A percentile compares a stretch with the other conserved stretches of the same genome.
Conservation (phyloP, 2,888 invertebrate genomes). For the Acleris holmiana region DNA sequence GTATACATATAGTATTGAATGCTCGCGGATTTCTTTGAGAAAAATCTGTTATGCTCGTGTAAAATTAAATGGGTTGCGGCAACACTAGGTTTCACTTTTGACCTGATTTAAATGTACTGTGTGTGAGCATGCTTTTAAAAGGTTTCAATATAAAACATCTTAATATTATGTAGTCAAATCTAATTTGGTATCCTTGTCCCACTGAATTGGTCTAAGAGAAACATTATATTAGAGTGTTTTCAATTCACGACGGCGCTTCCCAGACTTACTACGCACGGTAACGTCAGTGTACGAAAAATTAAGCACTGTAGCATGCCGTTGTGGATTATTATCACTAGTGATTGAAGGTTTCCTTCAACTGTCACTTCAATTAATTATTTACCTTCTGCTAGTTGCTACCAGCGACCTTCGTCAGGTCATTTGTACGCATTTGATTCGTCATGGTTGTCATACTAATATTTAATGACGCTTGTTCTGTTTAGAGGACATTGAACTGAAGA, state of each 20-base stretch:
- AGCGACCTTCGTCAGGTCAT: background rate
- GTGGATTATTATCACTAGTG: too few relatives aligned
- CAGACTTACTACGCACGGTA: too few relatives aligned
- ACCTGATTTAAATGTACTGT: background rate
- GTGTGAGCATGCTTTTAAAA: too few relatives aligned
- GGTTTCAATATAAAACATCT: background rate
- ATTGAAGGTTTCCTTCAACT: too few relatives aligned
- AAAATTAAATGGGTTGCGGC: background rate
- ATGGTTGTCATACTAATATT: background rate
- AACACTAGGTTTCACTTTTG: background rate
- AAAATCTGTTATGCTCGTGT: background rate
- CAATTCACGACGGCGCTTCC: background rate
- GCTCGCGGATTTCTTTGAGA: conserved; percentile 8
- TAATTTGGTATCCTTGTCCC: background rate
- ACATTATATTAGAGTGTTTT: background rate
- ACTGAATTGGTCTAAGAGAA: background rate
- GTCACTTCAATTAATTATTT: too few relatives aligned
- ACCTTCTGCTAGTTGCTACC: background rate
- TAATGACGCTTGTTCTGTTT: background rate
- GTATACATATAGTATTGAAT: background rate
- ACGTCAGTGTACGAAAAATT: too few relatives aligned
- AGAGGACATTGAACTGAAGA: conserved; percentile 8
- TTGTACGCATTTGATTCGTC: background rate
- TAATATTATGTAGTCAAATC: background rate
- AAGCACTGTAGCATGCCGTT: too few relatives aligned